Percentiles rank a stretch among this genome's conserved stretches.
Conservation (phyloP, 2,888 invertebrate species). For the Nezara viridula region DNA sequence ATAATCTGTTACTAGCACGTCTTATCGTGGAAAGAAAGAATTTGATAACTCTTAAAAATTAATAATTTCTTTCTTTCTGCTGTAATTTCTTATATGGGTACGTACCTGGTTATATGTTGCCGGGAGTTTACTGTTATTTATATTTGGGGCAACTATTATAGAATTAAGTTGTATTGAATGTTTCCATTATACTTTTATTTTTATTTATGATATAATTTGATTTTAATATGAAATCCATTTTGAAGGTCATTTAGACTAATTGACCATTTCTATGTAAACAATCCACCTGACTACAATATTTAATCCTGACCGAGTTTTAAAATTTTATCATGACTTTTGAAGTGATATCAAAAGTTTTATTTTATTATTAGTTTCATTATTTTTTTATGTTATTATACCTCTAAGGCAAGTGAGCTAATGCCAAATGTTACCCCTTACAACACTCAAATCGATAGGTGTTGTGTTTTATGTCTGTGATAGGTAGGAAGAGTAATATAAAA, state of each 20-base stretch:
- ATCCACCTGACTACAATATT: conserved; percentile 7
- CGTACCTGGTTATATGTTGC: conserved; percentile 44
- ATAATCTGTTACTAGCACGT: background rate
- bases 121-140: background rate
- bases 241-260: background rate
- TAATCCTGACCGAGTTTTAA: background rate
- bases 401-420: conserved; percentile 53
- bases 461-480: conserved; percentile 60
- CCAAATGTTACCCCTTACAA: conserved; percentile 58
- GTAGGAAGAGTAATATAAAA: conserved; percentile 55
- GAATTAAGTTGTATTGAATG: background rate
- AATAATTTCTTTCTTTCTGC: background rate
- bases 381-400: conserved; percentile 9
- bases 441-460: conserved; percentile 55
- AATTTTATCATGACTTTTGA: conserved; percentile 45
- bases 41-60: background rate
- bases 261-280: background rate
- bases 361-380: conserved; percentile 16
- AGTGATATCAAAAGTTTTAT: conserved; percentile 19
- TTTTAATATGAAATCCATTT: conserved; percentile 1
- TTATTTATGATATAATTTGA: conserved; percentile 16
- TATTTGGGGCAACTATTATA: conserved; percentile 36
- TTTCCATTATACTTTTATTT: conserved; percentile 14
- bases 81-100: conserved; percentile 22
- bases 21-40: background rate